Percentiles rank a stretch among this genome's conserved stretches.
Conservation (phyloP, 1,140 invertebrate species). For the Trichonephila inaurata region DNA sequence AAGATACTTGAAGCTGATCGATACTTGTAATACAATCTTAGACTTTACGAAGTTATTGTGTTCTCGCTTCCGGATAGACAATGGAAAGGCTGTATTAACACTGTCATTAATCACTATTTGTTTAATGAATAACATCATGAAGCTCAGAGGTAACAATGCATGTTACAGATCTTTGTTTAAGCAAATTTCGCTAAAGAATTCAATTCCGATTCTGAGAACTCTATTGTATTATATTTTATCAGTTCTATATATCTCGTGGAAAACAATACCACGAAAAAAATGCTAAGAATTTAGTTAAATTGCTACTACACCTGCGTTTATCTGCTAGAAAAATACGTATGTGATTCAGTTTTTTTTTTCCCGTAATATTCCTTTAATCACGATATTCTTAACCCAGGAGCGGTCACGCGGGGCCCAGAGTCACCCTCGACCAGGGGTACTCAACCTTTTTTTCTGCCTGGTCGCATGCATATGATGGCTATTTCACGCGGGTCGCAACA, state of each 20-base stretch:
- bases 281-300: background rate
- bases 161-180: background rate
- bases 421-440: too few relatives aligned
- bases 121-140: background rate
- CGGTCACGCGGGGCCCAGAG: too few relatives aligned
- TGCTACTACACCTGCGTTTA: background rate
- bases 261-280: background rate
- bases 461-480: too few relatives aligned
- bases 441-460: too few relatives aligned
- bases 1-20: too few relatives aligned
- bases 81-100: background rate
- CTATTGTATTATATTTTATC: slow-evolving; percentile 6
- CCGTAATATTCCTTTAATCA: too few relatives aligned
- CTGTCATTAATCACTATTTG: background rate
- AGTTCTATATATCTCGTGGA: background rate
- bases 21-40: background rate
- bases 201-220: background rate
- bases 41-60: background rate
- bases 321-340: too few relatives aligned
- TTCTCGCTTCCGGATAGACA: background rate
- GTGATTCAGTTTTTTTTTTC: background rate
- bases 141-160: background rate
- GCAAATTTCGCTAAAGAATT: background rate
- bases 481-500: too few relatives aligned
- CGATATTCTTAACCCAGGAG: too few relatives aligned